Evolutionary conservation across 2,888 invertebrate species (phyloP).

Genomic region (Chromoteleia sp.): DNA sequence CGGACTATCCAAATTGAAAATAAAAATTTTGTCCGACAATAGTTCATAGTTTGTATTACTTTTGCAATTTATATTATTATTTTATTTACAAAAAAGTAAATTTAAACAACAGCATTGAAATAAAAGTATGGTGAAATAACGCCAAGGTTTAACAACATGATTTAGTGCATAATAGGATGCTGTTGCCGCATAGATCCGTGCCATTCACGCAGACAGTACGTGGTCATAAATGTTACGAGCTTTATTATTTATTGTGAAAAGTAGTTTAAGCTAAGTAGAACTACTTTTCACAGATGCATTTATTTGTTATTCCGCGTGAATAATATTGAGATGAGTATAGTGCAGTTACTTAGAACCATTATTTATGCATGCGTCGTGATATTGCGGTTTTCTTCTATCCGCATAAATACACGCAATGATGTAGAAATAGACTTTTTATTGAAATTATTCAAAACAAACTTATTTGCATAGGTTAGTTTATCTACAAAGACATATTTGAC

Average conservation of each 20-base stretch:
- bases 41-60: no score
- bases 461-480: neutral
- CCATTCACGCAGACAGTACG: constrained; percentile 77
- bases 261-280: constrained; percentile 76
- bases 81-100: no score
- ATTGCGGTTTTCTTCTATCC: constrained; percentile 13
- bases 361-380: constrained; percentile 74
- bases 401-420: neutral
- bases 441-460: neutral
- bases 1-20: no score
- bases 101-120: no score
- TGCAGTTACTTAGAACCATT: constrained; percentile 73
- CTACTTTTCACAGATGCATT: constrained; percentile 81
- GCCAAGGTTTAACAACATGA: constrained; percentile 36
- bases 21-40: no score
- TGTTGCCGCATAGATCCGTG: constrained; percentile 61
- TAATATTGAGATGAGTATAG: constrained; percentile 60
- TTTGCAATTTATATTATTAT: no score
- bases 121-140: neutral
- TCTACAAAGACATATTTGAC: no score
- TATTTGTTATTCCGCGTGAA: constrained; percentile 79
- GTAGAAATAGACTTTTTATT: neutral
- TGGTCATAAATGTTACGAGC: constrained; percentile 80
- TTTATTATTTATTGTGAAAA: constrained; percentile 78
- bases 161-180: constrained; percentile 39